Base-by-base conservation (phyloP, 2,888 invertebrate species). In the Brassicogethes aeneus region DNA sequence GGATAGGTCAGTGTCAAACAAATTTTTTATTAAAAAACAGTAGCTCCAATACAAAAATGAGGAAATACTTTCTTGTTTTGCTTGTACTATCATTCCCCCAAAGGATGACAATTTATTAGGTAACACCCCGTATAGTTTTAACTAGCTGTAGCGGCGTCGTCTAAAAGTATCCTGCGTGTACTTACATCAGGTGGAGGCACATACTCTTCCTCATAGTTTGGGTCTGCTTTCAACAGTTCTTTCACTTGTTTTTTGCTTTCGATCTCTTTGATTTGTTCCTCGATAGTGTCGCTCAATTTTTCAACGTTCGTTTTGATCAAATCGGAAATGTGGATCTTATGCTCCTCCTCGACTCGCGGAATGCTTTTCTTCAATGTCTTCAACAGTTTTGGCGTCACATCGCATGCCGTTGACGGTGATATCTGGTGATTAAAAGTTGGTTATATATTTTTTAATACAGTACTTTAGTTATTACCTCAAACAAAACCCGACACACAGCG, bases 301-400 rank as follows among this genome's bases (percentile, higher is more conserved):
- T 64, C 56, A 32, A 72, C 46, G 13, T 41, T 37, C 1, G 70
- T 61, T 69, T 71, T 72, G n/a, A 73, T 50, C 30, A 45, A 47
- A 14, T 53, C 49, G 3, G 48, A 40, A 23, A 59, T 40, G 15
- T 39, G 42, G 12, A 37, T n/a, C 2, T 46, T 36, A 40, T 40
- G 52, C 16, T 42, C 38, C 5, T 17, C 33, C 44, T 57, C 53
- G 16, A 60, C 50, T 37, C 31, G 39, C 10, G 44, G 47, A 30
- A 62, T 43, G 3, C 45, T 17, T 13, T 17, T 40, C 10, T 39
- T 16, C 2, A 23, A 3, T 5, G 33, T 17, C 5, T 36, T 41
- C 10, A 43, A 13, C 8, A 36, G 3, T 16, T 30, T 30, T 16
- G 40, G 40, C 10, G 37, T 10, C 14, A 32, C 5, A 10, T 32